Evolutionary conservation across 2,888 invertebrate species (phyloP).

Genomic region (Phlogophora meticulosa): DNA sequence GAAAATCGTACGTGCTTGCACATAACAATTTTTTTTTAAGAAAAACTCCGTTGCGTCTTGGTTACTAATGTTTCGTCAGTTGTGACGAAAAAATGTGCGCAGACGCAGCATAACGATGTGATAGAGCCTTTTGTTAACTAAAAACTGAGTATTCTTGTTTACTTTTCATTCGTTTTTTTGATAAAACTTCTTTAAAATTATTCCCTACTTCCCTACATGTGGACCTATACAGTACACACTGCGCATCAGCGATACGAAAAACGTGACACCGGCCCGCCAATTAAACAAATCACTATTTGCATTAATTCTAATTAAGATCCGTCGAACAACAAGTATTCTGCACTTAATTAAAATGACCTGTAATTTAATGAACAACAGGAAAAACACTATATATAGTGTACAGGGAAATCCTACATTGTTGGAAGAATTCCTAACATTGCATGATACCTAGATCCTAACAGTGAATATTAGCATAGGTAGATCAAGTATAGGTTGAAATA

Average conservation of each 20-base stretch:
- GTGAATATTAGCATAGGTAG: slow-evolving; percentile 42
- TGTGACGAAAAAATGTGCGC: slow-evolving; percentile 29
- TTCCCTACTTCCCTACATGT: neutral
- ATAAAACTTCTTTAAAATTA: too few relatives aligned
- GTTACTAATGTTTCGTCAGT: slow-evolving; percentile 49
- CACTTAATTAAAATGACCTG: slow-evolving; percentile 58
- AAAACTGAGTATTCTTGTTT: slow-evolving; percentile 13
- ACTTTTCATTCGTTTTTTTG: neutral
- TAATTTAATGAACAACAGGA: slow-evolving; percentile 66
- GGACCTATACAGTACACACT: too few relatives aligned
- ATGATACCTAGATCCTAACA: slow-evolving; percentile 7
- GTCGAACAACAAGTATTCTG: slow-evolving; percentile 45
- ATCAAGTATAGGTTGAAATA: slow-evolving; percentile 26
- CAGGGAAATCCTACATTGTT: slow-evolving; percentile 59
- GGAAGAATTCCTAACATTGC: slow-evolving; percentile 48
- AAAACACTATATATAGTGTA: slow-evolving; percentile 62
- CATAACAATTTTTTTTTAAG: slow-evolving; percentile 48
- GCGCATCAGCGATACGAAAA: slow-evolving; percentile 22
- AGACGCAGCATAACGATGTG: slow-evolving; percentile 22
- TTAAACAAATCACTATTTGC: slow-evolving; percentile 50
- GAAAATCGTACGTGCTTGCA: slow-evolving; percentile 63
- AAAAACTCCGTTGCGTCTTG: slow-evolving; percentile 18
- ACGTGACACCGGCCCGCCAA: slow-evolving; percentile 42
- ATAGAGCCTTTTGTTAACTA: slow-evolving; percentile 19
- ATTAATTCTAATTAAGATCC: slow-evolving; percentile 53